These are phyloP conservation scores for Dasyurus viverrinus DNA, from an alignment of 2,113 vertebrate species.

Conservation along the genomic window DNA sequence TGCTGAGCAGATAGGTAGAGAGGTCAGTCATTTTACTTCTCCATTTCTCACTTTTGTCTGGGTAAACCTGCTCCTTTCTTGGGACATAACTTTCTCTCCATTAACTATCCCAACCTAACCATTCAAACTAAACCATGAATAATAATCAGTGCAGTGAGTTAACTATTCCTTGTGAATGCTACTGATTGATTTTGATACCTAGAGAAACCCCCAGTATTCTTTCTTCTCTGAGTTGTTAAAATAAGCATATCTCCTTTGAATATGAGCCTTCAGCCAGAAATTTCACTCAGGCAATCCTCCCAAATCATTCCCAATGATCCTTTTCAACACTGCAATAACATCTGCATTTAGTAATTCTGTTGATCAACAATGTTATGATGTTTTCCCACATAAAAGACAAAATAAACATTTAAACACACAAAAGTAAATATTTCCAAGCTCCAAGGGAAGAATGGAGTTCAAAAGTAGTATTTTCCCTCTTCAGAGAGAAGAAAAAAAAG, in stretches of 20 bases:
- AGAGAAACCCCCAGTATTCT: neutral
- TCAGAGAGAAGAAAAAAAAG: neutral
- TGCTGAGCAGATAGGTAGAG: neutral
- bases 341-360: neutral
- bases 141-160: neutral
- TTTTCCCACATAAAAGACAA: neutral
- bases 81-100: neutral
- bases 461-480: neutral
- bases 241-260: neutral
- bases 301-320: neutral
- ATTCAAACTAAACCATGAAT: neutral
- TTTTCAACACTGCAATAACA: neutral
- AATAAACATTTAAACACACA: neutral
- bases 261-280: neutral
- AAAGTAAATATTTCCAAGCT: neutral
- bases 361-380: neutral
- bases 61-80: neutral
- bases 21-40: neutral
- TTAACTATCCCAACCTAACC: neutral
- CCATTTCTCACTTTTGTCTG: neutral
- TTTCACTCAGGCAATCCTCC: neutral
- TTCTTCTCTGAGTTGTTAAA: neutral
- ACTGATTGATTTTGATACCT: neutral
- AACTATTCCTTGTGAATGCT: neutral
- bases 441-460: neutral